Evolutionary conservation across 2,113 vertebrate species (phyloP), one percentile per base, ranked within the genome.

Genomic region (Sturnus vulgaris): DNA sequence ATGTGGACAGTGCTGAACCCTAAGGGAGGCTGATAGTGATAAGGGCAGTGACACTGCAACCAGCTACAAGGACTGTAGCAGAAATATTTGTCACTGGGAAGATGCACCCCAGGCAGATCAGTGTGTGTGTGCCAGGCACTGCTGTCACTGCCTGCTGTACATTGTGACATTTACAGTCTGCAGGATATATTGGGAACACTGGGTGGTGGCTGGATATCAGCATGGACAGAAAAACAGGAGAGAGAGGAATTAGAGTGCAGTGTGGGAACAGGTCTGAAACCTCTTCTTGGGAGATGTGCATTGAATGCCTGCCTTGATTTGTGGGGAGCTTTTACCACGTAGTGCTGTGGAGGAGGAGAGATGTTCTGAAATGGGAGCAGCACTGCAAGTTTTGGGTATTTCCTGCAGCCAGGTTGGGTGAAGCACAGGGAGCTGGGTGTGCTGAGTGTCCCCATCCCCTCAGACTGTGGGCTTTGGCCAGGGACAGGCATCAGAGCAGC

Each of bases 1-100:
- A 46, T 73, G 31, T 60, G 37, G 68, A 28, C 22, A 68, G 60
- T 8, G 39, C 76, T 95, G 71, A 81, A 47, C 57, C 23, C 59
- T 47, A 1, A 0, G 0, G 57, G 79, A 44, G 60, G 59, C 55
- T 1, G 10, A 52, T 0, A 33, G 71, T 40, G 64, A 83, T 68
- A 66, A 66, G 79, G 64, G 47, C 31, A 69, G 78, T 59, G 90
- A 73, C 59, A 23, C 30, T 63, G 50, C 27, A 70, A 31, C 33
- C 12, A 21, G 63, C 85, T 52, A 16, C 0, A 0, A 66, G 59
- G 42, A n/a, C 15, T 0, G 1, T 0, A 78, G 79, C 75, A 81
- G 90, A 53, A 77, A 60, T 81, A 71, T 52, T 83, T 91, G 59
- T 92, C 63, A 28, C 39, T 23, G 59, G 86, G 63, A 72, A 80